Base-by-base conservation (phyloP, 1,140 invertebrate genomes). In the Leptinotarsa lineolata region DNA sequence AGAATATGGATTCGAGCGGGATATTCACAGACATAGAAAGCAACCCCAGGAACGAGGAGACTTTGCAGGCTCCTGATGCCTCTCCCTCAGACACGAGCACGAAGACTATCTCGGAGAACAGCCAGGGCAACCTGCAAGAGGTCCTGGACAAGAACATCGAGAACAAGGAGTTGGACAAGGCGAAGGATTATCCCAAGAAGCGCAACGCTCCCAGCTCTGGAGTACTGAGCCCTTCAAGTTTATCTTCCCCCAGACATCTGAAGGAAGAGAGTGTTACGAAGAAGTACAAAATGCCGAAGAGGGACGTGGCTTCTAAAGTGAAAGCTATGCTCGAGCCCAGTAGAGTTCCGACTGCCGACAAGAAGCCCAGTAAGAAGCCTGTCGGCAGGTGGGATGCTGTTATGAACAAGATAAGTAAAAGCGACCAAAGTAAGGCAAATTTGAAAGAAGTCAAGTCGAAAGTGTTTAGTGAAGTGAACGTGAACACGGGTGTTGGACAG, bases 1-100 rank as follows among this genome's bases (percentile, higher is more conserved):
- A 91, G 77, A 90, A 90, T 79, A 95, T 95, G 93, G 93, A 94
- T 81, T 95, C 93, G 0, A 94, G 93, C 78, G 93, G 93, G 0
- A 91, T 95, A 18, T 94, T 93, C 77, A 94, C 93, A 0, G 93
- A 95, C 82, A 89, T 94, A 68, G 93, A 95, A 79, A 92, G 86
- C 8, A 82, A 80, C 22, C 71, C 73, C 15, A 74, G 82, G 68
- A 77, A 78, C 46, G 81, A 83, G 21, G 81, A 81, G 13, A 78
- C 81, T 54, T 83, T 80, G 8, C 77, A 79, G 15, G 81, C 72
- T 8, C 78, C 76, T 3, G 83, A 85, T 46, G 80, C 81, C 21
- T 80, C 85, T 45, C 81, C 83, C 44, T 78, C 84, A 64, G 81
- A 85, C 73, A 79, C 79, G 69, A 80, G 83, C 30, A 74, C 80